Percentiles rank a stretch among this genome's conserved stretches.
Evolutionary conservation across 2,888 invertebrate genomes (phyloP).

Genomic region (Megastigmus dorsalis): DNA sequence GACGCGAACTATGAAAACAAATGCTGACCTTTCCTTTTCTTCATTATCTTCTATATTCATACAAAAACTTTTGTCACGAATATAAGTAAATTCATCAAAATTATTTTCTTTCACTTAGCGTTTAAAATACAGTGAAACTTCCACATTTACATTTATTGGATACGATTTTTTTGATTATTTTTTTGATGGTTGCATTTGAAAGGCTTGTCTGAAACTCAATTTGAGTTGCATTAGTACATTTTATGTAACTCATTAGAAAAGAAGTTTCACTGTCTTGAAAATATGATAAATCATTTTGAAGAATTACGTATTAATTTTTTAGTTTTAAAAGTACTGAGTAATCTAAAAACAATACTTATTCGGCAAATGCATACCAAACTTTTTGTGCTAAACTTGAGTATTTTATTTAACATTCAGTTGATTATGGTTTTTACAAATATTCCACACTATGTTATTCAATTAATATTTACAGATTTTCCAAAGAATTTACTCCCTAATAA

Average conservation of each 20-base stretch:
- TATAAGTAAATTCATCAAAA: slow-evolving; percentile 29
- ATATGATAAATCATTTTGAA: no score
- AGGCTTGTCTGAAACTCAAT: slow-evolving; percentile 2
- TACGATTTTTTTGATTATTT: not conserved
- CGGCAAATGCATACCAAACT: slow-evolving; percentile 21
- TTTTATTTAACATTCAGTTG: slow-evolving; percentile 51
- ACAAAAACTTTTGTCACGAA: slow-evolving; percentile 1
- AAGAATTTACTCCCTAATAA: not conserved
- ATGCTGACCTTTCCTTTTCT: not conserved
- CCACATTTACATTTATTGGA: slow-evolving; percentile 5
- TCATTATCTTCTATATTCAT: slow-evolving; percentile 9
- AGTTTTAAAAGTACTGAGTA: not conserved
- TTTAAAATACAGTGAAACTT: slow-evolving; percentile 23
- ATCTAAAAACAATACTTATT: slow-evolving; percentile 23
- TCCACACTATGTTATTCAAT: slow-evolving; percentile 15
- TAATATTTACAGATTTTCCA: slow-evolving; percentile 42
- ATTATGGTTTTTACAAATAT: slow-evolving; percentile 52
- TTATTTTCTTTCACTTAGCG: not conserved
- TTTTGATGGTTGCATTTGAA: slow-evolving; percentile 21
- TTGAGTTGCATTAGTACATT: not conserved
- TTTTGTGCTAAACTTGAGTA: slow-evolving; percentile 30
- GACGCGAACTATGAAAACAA: not conserved
- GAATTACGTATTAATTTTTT: slow-evolving; percentile 5
- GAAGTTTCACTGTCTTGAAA: not conserved
- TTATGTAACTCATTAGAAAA: not conserved